phyloP scores from a whole-genome alignment of 1,140 invertebrate species.

The Cepaea nemoralis region DNA sequence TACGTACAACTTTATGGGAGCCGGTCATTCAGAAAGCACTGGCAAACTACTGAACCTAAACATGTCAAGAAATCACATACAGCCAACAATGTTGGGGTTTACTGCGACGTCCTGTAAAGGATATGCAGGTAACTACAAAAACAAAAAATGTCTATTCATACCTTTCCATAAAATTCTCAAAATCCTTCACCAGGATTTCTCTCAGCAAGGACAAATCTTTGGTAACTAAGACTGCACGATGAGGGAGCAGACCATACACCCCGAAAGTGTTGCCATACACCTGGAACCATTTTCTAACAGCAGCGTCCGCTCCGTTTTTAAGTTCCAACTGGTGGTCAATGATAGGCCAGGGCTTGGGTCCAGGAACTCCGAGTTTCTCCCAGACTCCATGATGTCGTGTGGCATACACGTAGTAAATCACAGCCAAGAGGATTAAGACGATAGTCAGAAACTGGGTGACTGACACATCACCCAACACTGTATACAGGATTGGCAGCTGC shows the following conservation, averaged over 20 bases:
- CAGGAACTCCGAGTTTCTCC: conserved; percentile 14
- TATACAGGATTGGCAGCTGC: not conserved
- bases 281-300: conserved; percentile 5
- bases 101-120: too few species aligned
- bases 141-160: too few species aligned
- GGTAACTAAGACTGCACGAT: not conserved
- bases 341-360: conserved; percentile 26
- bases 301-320: not conserved
- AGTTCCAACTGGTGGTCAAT: conserved; percentile 4
- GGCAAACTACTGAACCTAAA: too few species aligned
- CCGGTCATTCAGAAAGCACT: too few species aligned
- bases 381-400: not conserved
- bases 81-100: too few species aligned
- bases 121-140: too few species aligned
- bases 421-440: not conserved
- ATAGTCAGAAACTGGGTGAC: not conserved
- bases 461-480: not conserved
- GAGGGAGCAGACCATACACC: not conserved
- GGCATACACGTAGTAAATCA: not conserved
- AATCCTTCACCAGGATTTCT: conserved; percentile 23
- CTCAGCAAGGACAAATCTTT: not conserved
- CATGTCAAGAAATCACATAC: too few species aligned
- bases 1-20: too few species aligned
- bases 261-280: conserved; percentile 1
- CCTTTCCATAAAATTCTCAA: conserved; percentile 26